Base-by-base conservation (phyloP, 2,113 vertebrate species). In the Microcebus jonahi region DNA sequence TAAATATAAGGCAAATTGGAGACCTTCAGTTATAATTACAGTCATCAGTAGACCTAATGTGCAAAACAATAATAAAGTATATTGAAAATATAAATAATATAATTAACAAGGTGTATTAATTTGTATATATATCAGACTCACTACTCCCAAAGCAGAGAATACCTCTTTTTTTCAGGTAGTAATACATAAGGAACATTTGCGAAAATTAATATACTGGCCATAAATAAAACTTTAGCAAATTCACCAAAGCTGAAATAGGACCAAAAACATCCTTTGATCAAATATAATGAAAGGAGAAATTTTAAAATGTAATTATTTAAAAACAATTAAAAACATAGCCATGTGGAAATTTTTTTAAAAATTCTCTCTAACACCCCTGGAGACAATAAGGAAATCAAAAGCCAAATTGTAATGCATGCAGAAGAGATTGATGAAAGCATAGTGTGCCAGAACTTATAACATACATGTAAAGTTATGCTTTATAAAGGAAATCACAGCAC, bases 331-430 rank as follows among this genome's bases (percentile, higher is more conserved):
- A 96, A 77, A 87, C 29, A 57, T 13, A 88, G 15, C 25, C 21
- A 34, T 57, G 20, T 83, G 77, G 17, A 85, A 76, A 77, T 82
- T n/a, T n/a, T n/a, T n/a, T n/a, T n/a, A n/a, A n/a, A n/a, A 25
- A 68, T 81, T 77, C 20, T 57, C 36, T 87, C 65, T 82, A 42
- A 67, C 1, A 86, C 48, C 34, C 59, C 13, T 42, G 34, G 27
- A 96, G 45, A 89, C n/a, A 89, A 61, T 71, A 65, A 91, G 23
- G 31, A 95, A 73, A 71, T 82, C 6, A 94, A 95, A 90, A 68
- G 12, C 31, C 23, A 81, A 53, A 34, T 2, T 89, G 12, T 36
- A 67, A 34, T 42, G 27, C 1, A 20, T 61, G 45, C 23, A 31
- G 75, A 70, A 91, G 48, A 57, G 3, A 45, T 0, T 71, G 48